These are phyloP conservation scores for Auanema sp. DNA, from an alignment of 2,888 invertebrate genomes.

Conservation along the genomic window DNA sequence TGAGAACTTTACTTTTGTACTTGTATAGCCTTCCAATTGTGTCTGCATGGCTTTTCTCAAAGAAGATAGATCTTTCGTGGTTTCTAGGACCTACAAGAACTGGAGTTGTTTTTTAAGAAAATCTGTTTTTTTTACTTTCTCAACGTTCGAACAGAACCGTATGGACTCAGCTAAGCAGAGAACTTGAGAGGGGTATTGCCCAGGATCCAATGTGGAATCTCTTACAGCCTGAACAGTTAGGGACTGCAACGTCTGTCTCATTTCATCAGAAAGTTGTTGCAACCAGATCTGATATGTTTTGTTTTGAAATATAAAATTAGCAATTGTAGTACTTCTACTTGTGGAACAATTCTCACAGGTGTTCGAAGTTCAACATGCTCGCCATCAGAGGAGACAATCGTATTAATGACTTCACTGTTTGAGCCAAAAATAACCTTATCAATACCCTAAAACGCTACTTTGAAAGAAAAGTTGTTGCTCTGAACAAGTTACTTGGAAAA, in stretches of 20 bases:
- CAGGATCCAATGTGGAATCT: constrained; percentile 71
- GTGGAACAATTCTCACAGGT: constrained; percentile 75
- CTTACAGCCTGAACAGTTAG: constrained; percentile 72
- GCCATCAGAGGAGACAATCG: constrained; percentile 78
- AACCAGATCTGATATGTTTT: constrained; percentile 70
- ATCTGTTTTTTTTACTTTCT: constrained; percentile 67
- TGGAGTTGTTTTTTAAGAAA: neutral
- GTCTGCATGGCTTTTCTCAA: constrained; percentile 64
- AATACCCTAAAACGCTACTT: constrained; percentile 78
- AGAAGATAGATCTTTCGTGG: constrained; percentile 49
- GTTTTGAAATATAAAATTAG: constrained; percentile 58
- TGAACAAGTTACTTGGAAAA: constrained; percentile 74
- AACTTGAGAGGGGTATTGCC: constrained; percentile 77
- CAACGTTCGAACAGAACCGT: constrained; percentile 81
- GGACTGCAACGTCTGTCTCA: constrained; percentile 78
- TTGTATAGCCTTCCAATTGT: constrained; percentile 68
- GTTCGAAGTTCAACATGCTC: constrained; percentile 69
- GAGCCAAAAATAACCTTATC: constrained; percentile 75
- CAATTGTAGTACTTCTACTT: constrained; percentile 82
- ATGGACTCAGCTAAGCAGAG: constrained; percentile 83
- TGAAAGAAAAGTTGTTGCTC: constrained; percentile 45
- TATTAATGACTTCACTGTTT: constrained; percentile 71
- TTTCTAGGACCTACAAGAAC: constrained; percentile 16
- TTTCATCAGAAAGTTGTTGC: constrained; percentile 78
- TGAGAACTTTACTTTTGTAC: constrained; percentile 65